Conservation (phyloP, 2,888 invertebrate species). For the Gymnocheta viridis region DNA sequence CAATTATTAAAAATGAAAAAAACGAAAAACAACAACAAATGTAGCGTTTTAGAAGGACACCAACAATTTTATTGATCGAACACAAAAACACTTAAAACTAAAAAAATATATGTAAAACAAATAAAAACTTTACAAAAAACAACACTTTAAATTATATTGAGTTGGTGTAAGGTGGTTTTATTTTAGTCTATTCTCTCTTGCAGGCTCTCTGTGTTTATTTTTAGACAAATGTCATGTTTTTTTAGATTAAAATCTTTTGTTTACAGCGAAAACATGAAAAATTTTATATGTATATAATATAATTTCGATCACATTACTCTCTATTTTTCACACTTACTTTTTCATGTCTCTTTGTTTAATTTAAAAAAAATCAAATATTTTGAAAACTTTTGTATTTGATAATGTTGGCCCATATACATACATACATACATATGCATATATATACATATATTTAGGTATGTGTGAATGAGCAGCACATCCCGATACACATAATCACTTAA, state of each 20-base stretch:
- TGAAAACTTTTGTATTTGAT: constrained; percentile 36
- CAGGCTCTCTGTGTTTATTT: constrained; percentile 35
- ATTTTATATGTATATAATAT: neutral
- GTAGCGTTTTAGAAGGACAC: constrained; percentile 52
- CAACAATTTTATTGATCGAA: constrained; percentile 50
- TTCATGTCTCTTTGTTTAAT: neutral
- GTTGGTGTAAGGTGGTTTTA: constrained; percentile 56
- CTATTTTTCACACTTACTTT: neutral
- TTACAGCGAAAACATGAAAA: constrained; percentile 70
- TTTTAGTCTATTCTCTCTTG: constrained; percentile 16
- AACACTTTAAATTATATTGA: constrained; percentile 53
- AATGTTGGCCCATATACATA: constrained; percentile 42
- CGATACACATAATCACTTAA: constrained; percentile 12
- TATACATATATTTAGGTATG: too few species aligned
- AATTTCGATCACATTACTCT: neutral
- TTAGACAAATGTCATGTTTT: constrained; percentile 58
- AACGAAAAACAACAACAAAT: constrained; percentile 4
- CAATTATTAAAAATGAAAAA: neutral
- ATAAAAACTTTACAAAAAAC: constrained; percentile 7
- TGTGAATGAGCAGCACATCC: too few species aligned
- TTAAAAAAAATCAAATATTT: constrained; percentile 54
- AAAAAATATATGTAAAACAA: neutral
- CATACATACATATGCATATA: too few species aligned
- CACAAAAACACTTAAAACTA: constrained; percentile 8
- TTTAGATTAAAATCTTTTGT: constrained; percentile 52